phyloP scores from a whole-genome alignment of 2,113 vertebrate genomes.

The Bucco capensis region DNA sequence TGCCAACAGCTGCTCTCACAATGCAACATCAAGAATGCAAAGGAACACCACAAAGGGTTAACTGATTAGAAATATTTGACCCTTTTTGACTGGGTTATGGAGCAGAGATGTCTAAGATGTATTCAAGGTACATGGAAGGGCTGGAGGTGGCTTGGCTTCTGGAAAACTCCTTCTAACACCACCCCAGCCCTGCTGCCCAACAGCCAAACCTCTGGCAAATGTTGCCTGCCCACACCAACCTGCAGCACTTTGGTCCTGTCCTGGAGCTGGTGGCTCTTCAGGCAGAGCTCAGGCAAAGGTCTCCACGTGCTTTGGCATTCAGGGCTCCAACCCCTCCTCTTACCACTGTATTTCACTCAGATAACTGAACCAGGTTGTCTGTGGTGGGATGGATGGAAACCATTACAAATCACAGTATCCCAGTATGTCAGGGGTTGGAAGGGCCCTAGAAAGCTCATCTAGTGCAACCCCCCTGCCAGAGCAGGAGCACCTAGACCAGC shows the following conservation, averaged over 20 bases:
- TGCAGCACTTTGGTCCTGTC: neutral
- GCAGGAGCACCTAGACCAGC: too few species aligned
- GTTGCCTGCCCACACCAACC: accelerated
- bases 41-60: neutral
- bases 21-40: neutral
- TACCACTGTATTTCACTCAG: neutral
- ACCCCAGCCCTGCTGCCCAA: neutral
- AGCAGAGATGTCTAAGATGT: neutral
- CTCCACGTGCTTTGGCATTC: neutral
- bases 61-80: neutral
- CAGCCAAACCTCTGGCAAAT: neutral
- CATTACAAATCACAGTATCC: too few species aligned
- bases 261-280: neutral
- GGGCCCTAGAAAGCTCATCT: too few species aligned
- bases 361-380: neutral
- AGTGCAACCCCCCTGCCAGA: too few species aligned
- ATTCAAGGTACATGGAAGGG: neutral
- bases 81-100: neutral
- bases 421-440: too few species aligned
- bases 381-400: neutral
- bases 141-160: accelerated
- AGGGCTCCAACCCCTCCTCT: neutral
- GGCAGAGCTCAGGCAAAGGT: neutral
- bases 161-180: neutral
- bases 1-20: neutral